Percentiles rank a stretch among this genome's conserved stretches.
Conservation (phyloP, 1,140 invertebrate species). For the Hirudo medicinalis region DNA sequence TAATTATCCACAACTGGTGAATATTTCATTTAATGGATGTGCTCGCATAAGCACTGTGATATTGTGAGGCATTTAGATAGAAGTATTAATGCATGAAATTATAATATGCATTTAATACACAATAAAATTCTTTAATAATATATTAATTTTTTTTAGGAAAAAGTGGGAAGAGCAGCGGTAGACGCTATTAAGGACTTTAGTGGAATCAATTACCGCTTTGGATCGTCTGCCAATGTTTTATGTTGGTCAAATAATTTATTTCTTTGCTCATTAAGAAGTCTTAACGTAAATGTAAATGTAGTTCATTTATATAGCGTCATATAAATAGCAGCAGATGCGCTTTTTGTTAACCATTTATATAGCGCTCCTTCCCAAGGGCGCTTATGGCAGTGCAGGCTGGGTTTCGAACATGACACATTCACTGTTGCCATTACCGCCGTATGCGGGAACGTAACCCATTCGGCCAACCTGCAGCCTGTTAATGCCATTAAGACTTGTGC, state of each 20-base stretch:
- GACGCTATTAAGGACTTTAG: constrained; percentile 11
- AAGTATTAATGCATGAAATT: neutral
- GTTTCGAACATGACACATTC: no score
- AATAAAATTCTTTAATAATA: neutral
- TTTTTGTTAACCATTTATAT: no score
- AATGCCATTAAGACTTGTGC: neutral
- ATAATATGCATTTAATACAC: neutral
- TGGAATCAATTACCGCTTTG: constrained; percentile 11
- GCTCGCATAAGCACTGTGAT: neutral
- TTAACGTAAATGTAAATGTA: no score
- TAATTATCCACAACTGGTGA: constrained; percentile 37
- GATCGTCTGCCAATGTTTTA: constrained; percentile 16
- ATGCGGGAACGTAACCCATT: no score
- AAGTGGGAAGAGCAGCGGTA: constrained; percentile 11
- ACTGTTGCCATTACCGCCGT: no score
- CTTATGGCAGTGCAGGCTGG: no score
- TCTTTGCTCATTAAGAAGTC: neutral
- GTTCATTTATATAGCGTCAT: no score
- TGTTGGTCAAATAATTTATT: constrained; percentile 10
- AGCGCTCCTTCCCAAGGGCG: no score
- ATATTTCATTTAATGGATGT: neutral
- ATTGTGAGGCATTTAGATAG: neutral
- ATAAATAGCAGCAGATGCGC: no score
- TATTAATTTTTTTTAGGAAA: constrained; percentile 12
- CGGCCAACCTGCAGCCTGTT: no score